Base-by-base conservation (phyloP, 2,797 vertebrate genomes). In the Lycodopsis pacificus region DNA sequence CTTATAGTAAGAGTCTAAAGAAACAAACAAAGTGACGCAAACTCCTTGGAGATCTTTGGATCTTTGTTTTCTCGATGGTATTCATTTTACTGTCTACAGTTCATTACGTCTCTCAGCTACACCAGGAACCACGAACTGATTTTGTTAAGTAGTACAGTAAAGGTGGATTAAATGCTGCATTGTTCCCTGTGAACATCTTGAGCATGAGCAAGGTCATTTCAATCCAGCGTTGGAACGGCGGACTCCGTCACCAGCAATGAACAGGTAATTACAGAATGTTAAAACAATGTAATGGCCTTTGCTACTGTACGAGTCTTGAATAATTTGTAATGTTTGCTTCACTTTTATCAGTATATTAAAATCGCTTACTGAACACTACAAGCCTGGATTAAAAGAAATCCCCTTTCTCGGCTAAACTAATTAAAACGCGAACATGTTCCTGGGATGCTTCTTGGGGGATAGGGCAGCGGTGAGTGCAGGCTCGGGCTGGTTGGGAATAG, bases 391-490 rank as follows among this genome's bases (percentile, higher is more conserved):
- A 48, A 65, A 65, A 65, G 3, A 15, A 74, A 64, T 25, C 30
- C 49, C 22, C 7, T 46, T 79, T 40, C 77, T 77, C 34, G 9
- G 2, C 38, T 54, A n/a, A 84, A 76, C 82, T 86, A 88, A 90
- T 92, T 83, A 90, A 89, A 90, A 88, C 86, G 71, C 65, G 80
- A 86, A 69, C 73, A 77, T 71, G 84, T 80, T 79, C 79, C 85
- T 86, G 65, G 68, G 83, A 75, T 88, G 82, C 79, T 82, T 84
- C 72, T 68, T 76, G 86, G 81, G 81, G 87, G 73, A 81, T 79
- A 20, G 22, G 67, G 80, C 81, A 85, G 76, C 53, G 67, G 70
- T 22, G 36, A 84, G 73, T 61, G 7, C 64, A 25, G 57, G 69
- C 58, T 86, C 73, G 76, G 80, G 79, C 80, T 89, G 72, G 66